Evolutionary conservation across 1,140 invertebrate genomes (phyloP).

Genomic region (Halesus radiatus): DNA sequence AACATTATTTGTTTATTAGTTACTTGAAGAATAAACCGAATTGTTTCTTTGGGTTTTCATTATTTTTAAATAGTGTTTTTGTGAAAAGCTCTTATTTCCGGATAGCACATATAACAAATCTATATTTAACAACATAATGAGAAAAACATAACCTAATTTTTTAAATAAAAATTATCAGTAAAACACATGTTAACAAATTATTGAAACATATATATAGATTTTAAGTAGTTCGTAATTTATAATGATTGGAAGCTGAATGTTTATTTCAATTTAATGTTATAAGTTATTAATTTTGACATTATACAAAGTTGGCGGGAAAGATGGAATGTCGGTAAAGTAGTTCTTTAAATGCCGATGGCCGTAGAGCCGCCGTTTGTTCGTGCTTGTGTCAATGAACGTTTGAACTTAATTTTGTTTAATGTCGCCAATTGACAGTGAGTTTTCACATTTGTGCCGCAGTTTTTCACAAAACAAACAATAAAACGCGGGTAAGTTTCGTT

Average conservation of each 20-base stretch:
- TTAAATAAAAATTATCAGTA: neutral
- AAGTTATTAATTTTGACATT: neutral
- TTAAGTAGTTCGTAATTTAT: neutral
- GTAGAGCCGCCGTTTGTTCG: constrained; percentile 29
- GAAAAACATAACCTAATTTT: constrained; percentile 3
- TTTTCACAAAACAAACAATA: constrained; percentile 27
- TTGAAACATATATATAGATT: neutral
- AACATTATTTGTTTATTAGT: neutral
- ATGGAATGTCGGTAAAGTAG: constrained; percentile 47
- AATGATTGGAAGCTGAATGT: neutral
- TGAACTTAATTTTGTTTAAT: constrained; percentile 47
- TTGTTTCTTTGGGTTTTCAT: neutral
- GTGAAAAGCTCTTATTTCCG: neutral
- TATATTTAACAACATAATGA: neutral
- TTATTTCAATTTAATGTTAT: neutral
- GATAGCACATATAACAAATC: neutral
- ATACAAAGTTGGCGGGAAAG: constrained; percentile 43
- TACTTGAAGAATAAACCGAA: neutral
- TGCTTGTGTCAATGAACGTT: constrained; percentile 48
- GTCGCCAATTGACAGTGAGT: constrained; percentile 27
- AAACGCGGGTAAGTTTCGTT: constrained; percentile 35
- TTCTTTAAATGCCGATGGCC: constrained; percentile 43
- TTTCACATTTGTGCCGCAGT: neutral
- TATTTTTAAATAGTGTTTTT: neutral
- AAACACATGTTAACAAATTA: constrained; percentile 3